Evolutionary conservation across 2,113 vertebrate species (phyloP).

Genomic region (Dipodomys spectabilis): DNA sequence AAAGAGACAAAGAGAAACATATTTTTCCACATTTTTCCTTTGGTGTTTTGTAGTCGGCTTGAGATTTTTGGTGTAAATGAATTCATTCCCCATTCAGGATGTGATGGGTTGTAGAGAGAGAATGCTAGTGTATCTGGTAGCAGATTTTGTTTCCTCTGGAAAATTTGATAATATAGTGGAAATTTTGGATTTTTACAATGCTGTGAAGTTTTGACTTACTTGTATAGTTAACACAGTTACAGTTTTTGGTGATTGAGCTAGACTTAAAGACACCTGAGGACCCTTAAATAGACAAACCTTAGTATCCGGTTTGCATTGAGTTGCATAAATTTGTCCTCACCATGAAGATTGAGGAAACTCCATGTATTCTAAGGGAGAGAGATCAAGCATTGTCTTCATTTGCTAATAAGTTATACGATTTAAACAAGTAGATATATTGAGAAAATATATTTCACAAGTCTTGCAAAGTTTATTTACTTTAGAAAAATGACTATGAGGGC

Average conservation of each 20-base stretch:
- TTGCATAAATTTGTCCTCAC: conserved; percentile 2
- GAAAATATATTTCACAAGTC: conserved; percentile 12
- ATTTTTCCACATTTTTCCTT: neutral
- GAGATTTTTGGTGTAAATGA: conserved; percentile 24
- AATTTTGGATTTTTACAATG: neutral
- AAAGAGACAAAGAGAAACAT: neutral
- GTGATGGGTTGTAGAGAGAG: neutral
- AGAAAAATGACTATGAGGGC: neutral
- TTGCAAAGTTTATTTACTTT: conserved; percentile 4
- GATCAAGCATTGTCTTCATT: neutral
- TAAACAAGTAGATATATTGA: neutral
- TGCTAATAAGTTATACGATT: neutral
- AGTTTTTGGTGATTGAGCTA: conserved; percentile 7
- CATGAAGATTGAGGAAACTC: neutral
- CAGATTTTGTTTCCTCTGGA: conserved; percentile 14
- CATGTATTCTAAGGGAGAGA: neutral
- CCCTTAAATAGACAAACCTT: neutral
- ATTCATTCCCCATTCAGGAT: neutral
- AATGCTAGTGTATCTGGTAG: neutral
- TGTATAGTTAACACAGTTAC: too few relatives aligned
- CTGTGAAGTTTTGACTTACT: too few relatives aligned
- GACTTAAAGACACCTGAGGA: neutral
- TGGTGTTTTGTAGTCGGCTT: neutral
- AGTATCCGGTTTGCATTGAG: neutral
- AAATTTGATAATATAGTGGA: conserved; percentile 6